phyloP scores from a whole-genome alignment of 2,113 vertebrate genomes.

The Acanthochromis polyacanthus region DNA sequence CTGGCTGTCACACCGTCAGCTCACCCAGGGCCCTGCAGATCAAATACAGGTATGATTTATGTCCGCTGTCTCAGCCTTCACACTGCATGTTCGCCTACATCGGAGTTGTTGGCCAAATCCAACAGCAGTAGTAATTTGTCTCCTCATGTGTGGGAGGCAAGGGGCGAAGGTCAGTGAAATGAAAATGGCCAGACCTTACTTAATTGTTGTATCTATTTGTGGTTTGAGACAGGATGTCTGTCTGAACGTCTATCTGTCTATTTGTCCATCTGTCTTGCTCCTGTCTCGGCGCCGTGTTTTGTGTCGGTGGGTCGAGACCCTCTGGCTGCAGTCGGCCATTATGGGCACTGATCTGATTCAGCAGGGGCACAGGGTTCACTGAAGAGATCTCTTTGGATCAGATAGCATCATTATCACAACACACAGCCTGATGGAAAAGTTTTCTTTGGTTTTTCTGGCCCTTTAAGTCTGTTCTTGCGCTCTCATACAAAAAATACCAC shows the following conservation, averaged over 20 bases:
- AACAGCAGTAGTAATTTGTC: conserved; percentile 76
- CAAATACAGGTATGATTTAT: conserved; percentile 97
- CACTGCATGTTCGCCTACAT: conserved; percentile 71
- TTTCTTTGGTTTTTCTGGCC: conserved; percentile 13
- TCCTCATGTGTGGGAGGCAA: conserved; percentile 76
- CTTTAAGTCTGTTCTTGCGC: conserved; percentile 1
- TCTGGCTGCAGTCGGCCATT: conserved; percentile 49
- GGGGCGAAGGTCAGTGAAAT: conserved; percentile 73
- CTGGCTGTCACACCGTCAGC: conserved; percentile 68
- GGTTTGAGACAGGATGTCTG: conserved; percentile 75
- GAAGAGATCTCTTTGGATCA: conserved; percentile 40
- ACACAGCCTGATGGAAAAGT: conserved; percentile 29
- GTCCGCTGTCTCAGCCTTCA: conserved; percentile 86
- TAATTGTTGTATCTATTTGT: conserved; percentile 82
- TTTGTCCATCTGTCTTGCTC: conserved; percentile 72
- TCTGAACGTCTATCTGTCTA: conserved; percentile 72
- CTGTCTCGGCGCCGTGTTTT: conserved; percentile 54
- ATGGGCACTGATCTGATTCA: conserved; percentile 66
- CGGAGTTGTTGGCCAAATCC: conserved; percentile 70
- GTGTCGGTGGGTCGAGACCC: conserved; percentile 65
- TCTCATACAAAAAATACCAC: background rate
- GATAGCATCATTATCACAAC: conserved; percentile 74
- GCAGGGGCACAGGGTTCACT: conserved; percentile 52
- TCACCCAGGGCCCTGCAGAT: conserved; percentile 89
- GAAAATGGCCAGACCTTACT: conserved; percentile 81